Conservation (phyloP, 2,797 vertebrate species). For the Decapterus maruadsi region DNA sequence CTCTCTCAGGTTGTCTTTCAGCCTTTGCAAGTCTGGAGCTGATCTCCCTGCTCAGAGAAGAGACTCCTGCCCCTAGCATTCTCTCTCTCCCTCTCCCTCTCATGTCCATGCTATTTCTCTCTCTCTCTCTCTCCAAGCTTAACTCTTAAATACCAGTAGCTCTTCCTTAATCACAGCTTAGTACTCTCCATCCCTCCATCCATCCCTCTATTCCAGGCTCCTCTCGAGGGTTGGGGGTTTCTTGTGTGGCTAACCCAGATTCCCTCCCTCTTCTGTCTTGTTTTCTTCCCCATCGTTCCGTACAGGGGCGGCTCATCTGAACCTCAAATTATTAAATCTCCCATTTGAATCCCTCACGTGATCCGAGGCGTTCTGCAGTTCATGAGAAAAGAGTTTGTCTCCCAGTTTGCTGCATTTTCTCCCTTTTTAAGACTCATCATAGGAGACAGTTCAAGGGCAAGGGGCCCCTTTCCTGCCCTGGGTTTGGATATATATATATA, state of each 20-base stretch:
- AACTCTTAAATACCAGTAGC: slow-evolving; percentile 79
- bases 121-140: slow-evolving; percentile 60
- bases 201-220: slow-evolving; percentile 53
- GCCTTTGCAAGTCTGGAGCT: slow-evolving; percentile 65
- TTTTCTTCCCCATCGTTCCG: slow-evolving; percentile 22
- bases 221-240: slow-evolving; percentile 39
- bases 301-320: slow-evolving; percentile 46
- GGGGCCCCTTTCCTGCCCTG: slow-evolving; percentile 54
- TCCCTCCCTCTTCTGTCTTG: slow-evolving; percentile 48
- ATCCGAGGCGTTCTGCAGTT: slow-evolving; percentile 39
- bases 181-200: slow-evolving; percentile 66
- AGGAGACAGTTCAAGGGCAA: slow-evolving; percentile 72
- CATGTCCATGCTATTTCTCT: slow-evolving; percentile 39
- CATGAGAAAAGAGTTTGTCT: slow-evolving; percentile 52
- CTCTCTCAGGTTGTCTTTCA: slow-evolving; percentile 79
- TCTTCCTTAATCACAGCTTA: slow-evolving; percentile 80
- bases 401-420: slow-evolving; percentile 42
- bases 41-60: slow-evolving; percentile 65
- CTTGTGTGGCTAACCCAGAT: slow-evolving; percentile 70
- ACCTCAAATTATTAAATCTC: slow-evolving; percentile 56
- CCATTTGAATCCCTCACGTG: slow-evolving; percentile 40
- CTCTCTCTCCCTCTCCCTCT: slow-evolving; percentile 40
- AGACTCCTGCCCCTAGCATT: slow-evolving; percentile 67
- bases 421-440: slow-evolving; percentile 56
- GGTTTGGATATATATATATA: slow-evolving; percentile 21